phyloP scores from a whole-genome alignment of 1,140 invertebrate genomes.

The Monochamus saltuarius region DNA sequence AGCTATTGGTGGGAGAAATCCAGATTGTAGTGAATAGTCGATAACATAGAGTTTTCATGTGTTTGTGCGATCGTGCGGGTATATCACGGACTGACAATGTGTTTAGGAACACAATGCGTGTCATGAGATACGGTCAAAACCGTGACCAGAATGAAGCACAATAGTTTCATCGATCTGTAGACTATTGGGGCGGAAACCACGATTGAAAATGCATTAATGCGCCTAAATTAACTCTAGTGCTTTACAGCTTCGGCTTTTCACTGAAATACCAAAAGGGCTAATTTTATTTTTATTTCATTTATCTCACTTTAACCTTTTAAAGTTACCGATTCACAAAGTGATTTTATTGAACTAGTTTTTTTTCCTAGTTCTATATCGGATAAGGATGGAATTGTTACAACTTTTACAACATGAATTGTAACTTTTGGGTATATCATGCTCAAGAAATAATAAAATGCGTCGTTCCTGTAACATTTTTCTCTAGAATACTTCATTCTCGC shows the following conservation, averaged over 20 bases:
- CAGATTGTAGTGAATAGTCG: background rate
- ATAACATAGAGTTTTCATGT: conserved; percentile 11
- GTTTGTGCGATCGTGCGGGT: conserved; percentile 35
- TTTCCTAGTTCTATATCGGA: background rate
- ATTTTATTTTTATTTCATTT: conserved; percentile 8
- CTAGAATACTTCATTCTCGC: too few relatives aligned
- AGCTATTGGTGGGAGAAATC: background rate
- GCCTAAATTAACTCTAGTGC: conserved; percentile 30
- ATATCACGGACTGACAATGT: conserved; percentile 41
- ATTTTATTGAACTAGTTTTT: background rate
- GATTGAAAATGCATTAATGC: conserved; percentile 32
- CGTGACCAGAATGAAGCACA: conserved; percentile 36
- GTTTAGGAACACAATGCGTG: conserved; percentile 45
- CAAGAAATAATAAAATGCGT: too few relatives aligned
- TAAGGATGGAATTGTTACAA: too few relatives aligned
- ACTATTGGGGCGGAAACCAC: conserved; percentile 23
- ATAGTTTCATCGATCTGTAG: conserved; percentile 13
- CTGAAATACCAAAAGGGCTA: conserved; percentile 6
- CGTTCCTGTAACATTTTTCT: too few relatives aligned
- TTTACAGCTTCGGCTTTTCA: conserved; percentile 10
- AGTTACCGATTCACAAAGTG: background rate
- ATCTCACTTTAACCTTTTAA: background rate
- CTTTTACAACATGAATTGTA: too few relatives aligned
- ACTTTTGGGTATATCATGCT: too few relatives aligned
- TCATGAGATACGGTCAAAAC: conserved; percentile 40